Percentiles rank a stretch among this genome's conserved stretches.
Conservation (phyloP, 1,140 invertebrate genomes). For the Euglossa dilemma region DNA sequence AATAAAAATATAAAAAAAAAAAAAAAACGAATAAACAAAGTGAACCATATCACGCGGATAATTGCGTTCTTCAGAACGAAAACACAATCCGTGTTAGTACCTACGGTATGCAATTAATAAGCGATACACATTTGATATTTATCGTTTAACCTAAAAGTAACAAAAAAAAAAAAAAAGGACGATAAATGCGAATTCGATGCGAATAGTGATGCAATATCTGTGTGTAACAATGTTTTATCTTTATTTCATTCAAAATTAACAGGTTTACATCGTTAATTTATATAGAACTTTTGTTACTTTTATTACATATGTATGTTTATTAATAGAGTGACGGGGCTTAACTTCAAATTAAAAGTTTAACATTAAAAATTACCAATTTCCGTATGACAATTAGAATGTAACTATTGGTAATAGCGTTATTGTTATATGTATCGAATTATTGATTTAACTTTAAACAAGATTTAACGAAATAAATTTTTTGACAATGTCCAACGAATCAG, state of each 20-base stretch:
- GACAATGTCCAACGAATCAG: conserved; percentile 15
- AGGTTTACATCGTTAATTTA: background rate
- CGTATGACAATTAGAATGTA: no score
- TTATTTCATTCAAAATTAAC: conserved; percentile 11
- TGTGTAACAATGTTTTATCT: background rate
- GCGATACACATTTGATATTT: conserved; percentile 21
- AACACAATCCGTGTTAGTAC: conserved; percentile 36
- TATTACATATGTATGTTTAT: background rate
- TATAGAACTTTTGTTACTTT: background rate
- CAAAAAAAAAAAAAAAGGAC: background rate
- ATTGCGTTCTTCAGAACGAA: conserved; percentile 18
- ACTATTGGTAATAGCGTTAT: background rate
- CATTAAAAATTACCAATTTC: background rate
- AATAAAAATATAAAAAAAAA: background rate
- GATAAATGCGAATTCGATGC: background rate
- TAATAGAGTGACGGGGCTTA: background rate
- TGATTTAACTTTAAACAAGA: background rate
- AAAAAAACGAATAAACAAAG: conserved; percentile 5
- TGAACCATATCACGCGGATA: conserved; percentile 49
- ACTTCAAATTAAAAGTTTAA: background rate
- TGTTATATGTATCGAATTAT: background rate
- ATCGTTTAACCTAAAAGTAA: conserved; percentile 9
- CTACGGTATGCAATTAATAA: background rate
- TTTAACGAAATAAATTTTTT: background rate
- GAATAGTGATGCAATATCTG: background rate